Evolutionary conservation across 2,888 invertebrate species (phyloP).

Genomic region (Cantharis rufa): DNA sequence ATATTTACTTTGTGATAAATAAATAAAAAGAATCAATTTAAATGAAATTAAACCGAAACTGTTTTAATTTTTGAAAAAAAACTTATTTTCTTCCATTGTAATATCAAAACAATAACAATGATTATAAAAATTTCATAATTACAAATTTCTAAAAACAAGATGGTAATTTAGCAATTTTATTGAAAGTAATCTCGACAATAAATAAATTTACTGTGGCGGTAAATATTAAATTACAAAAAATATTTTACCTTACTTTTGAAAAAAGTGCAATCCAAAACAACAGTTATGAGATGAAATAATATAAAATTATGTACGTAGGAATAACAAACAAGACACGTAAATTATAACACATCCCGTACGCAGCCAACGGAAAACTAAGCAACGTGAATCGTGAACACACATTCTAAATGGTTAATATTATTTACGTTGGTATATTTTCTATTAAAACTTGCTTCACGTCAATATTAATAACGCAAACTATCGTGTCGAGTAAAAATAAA

Average conservation of each 20-base stretch:
- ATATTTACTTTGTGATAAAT: background rate
- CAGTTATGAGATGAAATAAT: background rate
- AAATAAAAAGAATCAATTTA: background rate
- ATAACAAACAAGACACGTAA: slow-evolving; percentile 14
- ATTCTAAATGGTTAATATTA: slow-evolving; percentile 35
- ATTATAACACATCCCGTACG: slow-evolving; percentile 29
- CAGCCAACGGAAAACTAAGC: slow-evolving; percentile 34
- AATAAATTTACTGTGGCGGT: background rate
- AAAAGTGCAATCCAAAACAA: background rate
- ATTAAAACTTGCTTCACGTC: slow-evolving; percentile 19
- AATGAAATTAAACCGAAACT: background rate
- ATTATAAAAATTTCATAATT: background rate
- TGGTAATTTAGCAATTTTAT: background rate
- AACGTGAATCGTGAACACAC: slow-evolving; percentile 26
- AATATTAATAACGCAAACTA: slow-evolving; percentile 8
- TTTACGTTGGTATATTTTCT: slow-evolving; percentile 19
- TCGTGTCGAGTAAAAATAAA: background rate
- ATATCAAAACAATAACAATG: background rate
- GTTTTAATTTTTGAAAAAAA: background rate
- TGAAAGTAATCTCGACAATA: background rate
- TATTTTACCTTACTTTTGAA: background rate
- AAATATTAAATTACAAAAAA: background rate
- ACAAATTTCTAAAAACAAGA: background rate
- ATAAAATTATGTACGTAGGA: background rate
- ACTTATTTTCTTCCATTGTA: background rate